A percentile compares a stretch with the other conserved stretches of the same genome.
Conservation (phyloP, 2,888 invertebrate genomes). For the Belgica antarctica region DNA sequence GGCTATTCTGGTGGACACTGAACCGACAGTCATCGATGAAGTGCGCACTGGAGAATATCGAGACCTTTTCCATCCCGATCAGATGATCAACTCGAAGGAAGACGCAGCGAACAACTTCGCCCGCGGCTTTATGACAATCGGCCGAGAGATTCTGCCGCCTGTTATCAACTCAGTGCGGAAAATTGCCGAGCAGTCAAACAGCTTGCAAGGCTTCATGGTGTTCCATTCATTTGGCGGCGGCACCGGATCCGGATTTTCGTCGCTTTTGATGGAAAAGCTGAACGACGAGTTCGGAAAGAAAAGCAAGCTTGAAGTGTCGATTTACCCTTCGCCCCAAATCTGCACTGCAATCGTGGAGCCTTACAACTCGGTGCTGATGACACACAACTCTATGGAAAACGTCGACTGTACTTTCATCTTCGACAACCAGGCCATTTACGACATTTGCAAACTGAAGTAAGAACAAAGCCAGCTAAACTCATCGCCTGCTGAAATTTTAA, state of each 20-base stretch:
- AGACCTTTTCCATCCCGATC: conserved; percentile 77
- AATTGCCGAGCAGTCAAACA: conserved; percentile 76
- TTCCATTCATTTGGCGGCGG: conserved; percentile 86
- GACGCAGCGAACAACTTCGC: conserved; percentile 88
- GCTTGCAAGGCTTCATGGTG: conserved; percentile 79
- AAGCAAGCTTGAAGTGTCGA: conserved; percentile 69
- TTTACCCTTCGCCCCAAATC: conserved; percentile 58
- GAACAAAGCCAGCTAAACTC: not conserved
- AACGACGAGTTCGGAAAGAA: conserved; percentile 81
- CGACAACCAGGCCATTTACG: conserved; percentile 88
- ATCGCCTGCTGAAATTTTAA: not conserved
- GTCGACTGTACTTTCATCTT: conserved; percentile 89
- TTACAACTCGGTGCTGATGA: conserved; percentile 84
- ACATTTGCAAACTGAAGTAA: conserved; percentile 74
- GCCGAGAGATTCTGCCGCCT: conserved; percentile 72
- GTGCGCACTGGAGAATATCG: conserved; percentile 66
- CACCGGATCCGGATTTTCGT: conserved; percentile 81
- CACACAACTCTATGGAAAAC: conserved; percentile 78
- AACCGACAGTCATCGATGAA: conserved; percentile 68
- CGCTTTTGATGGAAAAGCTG: conserved; percentile 77
- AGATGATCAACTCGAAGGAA: conserved; percentile 81
- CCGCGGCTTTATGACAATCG: conserved; percentile 81
- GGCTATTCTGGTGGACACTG: conserved; percentile 82
- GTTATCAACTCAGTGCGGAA: conserved; percentile 73
- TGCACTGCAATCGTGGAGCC: conserved; percentile 90